These are phyloP conservation scores for Falco concolor DNA, from an alignment of 2,797 vertebrate genomes.

Conservation along the genomic window DNA sequence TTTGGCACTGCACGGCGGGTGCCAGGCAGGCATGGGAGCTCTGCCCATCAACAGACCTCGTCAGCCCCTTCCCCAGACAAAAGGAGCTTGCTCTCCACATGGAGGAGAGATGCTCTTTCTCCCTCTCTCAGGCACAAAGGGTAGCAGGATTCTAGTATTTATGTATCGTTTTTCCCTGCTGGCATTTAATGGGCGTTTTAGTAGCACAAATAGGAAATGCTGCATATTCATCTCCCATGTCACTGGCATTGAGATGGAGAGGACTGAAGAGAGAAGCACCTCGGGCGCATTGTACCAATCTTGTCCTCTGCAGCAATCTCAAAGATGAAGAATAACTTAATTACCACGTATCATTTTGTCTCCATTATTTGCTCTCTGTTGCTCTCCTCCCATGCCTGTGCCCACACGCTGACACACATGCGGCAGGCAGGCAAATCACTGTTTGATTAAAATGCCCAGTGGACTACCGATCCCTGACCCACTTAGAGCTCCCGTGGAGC, in stretches of 20 bases:
- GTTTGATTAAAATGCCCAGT: not conserved
- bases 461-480: not conserved
- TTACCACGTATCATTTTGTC: not conserved
- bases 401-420: not conserved
- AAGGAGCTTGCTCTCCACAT: not conserved
- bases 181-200: slow-evolving; percentile 49
- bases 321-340: slow-evolving; percentile 51
- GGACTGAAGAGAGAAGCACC: slow-evolving; percentile 8
- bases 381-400: not conserved
- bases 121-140: not conserved
- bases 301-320: not conserved
- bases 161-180: slow-evolving; percentile 2
- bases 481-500: fast-evolving
- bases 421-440: not conserved
- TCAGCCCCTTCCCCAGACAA: not conserved
- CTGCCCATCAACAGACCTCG: not conserved
- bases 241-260: slow-evolving; percentile 35
- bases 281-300: slow-evolving; percentile 14
- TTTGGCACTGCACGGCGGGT: not conserved
- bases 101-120: not conserved
- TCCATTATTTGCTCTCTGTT: not conserved
- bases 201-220: slow-evolving; percentile 43
- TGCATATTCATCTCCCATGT: slow-evolving; percentile 43
- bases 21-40: not conserved
- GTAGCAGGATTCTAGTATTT: not conserved